Percentiles rank a stretch among this genome's conserved stretches.
phyloP scores from a whole-genome alignment of 2,113 vertebrate genomes.

The Passer montanus region DNA sequence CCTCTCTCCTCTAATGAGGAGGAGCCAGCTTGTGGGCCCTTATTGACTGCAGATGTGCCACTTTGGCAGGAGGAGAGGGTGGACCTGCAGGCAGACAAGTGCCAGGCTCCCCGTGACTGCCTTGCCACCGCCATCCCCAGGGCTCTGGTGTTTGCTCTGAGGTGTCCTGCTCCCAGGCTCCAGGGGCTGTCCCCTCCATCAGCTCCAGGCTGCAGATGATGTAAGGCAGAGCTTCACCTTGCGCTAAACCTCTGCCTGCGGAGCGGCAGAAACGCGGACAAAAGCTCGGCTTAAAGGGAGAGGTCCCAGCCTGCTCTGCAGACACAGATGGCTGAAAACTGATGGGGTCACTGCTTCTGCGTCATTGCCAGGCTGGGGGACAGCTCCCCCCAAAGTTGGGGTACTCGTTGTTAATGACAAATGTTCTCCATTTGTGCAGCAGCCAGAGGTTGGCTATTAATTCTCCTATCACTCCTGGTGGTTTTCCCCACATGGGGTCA shows the following conservation, averaged over 20 bases:
- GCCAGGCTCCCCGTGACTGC: conserved; percentile 35
- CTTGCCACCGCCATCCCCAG: background rate
- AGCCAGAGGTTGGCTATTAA: conserved; percentile 24
- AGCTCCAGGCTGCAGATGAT: conserved; percentile 42
- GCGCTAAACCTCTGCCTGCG: background rate
- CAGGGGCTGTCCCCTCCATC: conserved; percentile 19
- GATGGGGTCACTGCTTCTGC: conserved; percentile 1
- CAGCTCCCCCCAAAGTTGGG: conserved; percentile 24
- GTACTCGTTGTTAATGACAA: background rate
- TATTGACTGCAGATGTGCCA: conserved; percentile 68
- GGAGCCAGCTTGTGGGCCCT: conserved; percentile 65
- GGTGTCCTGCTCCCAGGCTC: conserved; percentile 9
- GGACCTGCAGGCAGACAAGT: conserved; percentile 60
- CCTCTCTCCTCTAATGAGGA: conserved; percentile 68
- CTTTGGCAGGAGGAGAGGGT: conserved; percentile 61
- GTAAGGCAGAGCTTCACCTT: conserved; percentile 25
- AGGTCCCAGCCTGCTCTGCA: background rate
- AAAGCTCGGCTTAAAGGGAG: background rate
- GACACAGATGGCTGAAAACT: conserved; percentile 22
- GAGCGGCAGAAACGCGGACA: background rate
- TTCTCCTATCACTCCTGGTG: conserved; percentile 26
- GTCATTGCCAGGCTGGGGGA: background rate
- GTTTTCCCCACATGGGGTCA: background rate
- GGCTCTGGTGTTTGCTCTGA: conserved; percentile 26
- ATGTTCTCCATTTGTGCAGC: background rate